phyloP scores from a whole-genome alignment of 92 coral and sea anemone genomes.

The Phymanthus crucifer region DNA sequence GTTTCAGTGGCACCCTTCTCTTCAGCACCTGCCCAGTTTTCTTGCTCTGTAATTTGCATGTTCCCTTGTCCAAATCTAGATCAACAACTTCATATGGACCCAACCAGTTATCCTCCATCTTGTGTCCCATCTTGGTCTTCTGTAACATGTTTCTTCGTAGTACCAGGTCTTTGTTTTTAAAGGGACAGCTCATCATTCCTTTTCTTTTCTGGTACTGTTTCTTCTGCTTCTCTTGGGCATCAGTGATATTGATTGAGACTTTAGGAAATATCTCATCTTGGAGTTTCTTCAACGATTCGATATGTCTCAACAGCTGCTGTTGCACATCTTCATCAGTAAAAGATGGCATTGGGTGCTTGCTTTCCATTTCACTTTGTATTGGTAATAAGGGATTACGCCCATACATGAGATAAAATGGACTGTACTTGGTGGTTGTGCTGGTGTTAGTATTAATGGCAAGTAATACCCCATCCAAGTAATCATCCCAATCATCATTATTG shows the following conservation, averaged over 20 bases:
- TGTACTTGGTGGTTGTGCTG: conserved; percentile 56
- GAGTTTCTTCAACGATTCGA: conserved; percentile 22
- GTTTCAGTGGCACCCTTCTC: conserved; percentile 20
- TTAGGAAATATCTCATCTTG: conserved; percentile 43
- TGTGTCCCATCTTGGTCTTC: conserved; percentile 29
- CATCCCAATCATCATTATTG: conserved; percentile 55
- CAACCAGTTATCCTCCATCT: conserved; percentile 38
- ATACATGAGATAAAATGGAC: conserved; percentile 56
- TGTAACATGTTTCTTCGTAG: conserved; percentile 29
- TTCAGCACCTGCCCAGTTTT: background rate
- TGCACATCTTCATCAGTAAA: background rate
- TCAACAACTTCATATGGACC: conserved; percentile 31
- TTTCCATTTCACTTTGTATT: conserved; percentile 40
- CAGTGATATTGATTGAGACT: conserved; percentile 35
- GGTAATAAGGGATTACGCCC: conserved; percentile 55
- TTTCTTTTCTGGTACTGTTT: conserved; percentile 41
- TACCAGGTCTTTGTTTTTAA: conserved; percentile 15
- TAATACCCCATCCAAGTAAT: conserved; percentile 57
- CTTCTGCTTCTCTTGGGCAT: conserved; percentile 65
- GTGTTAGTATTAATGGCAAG: conserved; percentile 61
- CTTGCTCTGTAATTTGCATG: conserved; percentile 5
- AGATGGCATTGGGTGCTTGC: conserved; percentile 8
- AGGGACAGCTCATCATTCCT: conserved; percentile 8
- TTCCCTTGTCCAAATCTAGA: conserved; percentile 1
- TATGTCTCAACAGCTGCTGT: background rate